Base-by-base conservation (phyloP, 2,113 vertebrate species). In the Takifugu bimaculatus region DNA sequence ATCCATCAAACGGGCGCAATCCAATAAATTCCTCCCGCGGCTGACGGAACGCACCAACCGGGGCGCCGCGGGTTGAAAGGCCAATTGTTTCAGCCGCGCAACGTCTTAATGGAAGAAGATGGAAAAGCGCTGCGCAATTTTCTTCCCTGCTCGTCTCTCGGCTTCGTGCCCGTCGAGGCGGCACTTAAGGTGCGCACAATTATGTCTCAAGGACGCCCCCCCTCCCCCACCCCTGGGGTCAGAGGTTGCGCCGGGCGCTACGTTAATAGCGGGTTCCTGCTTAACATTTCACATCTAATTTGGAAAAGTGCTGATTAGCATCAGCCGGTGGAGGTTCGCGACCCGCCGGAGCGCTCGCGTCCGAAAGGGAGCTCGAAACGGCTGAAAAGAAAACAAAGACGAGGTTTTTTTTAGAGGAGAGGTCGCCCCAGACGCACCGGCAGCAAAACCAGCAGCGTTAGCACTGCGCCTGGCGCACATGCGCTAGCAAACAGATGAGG, bases 231-330 rank as follows among this genome's bases (percentile, higher is more conserved):
- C 20, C 20, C 20, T 20, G 1, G 61, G 79, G 80, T 83, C 83
- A 65, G 59, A 49, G 80, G 77, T 66, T 51, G 51, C 9, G 0
- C 4, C 44, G 11, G 49, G 61, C 54, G n/a, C 56, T 61, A 53
- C 47, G 32, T 64, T 85, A 80, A 83, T 60, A 65, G 71, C 67
- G 29, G 70, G 68, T 67, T 68, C 52, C 59, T 70, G 82, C 79
- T 87, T 81, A 84, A 87, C 81, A 80, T 83, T 82, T 78, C 53
- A 70, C 72, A 81, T 79, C 80, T 83, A 78, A 86, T 88, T 85
- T 76, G 59, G 49, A 39, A 84, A 82, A 87, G 78, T 80, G 78
- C 75, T 79, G 75, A 84, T 86, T 83, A 88, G 82, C 80, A 80
- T 63, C 66, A 57, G 63, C 57, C 54, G 13, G 62, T 60, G 50